A percentile compares a stretch with the other conserved stretches of the same genome.
Evolutionary conservation across 2,113 vertebrate genomes (phyloP).

Genomic region (Excalfactoria chinensis): DNA sequence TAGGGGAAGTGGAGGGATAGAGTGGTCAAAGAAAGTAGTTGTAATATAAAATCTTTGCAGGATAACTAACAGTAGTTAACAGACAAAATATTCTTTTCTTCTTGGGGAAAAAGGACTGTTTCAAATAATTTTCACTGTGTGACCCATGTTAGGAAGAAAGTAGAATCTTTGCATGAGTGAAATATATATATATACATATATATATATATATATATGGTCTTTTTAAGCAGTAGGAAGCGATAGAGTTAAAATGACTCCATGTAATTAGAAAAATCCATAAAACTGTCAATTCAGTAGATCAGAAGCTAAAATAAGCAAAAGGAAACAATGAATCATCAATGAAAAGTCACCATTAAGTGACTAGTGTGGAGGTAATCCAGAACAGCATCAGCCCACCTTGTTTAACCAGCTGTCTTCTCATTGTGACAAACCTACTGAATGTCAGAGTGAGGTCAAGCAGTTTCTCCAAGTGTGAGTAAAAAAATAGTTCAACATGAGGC

Average conservation of each 20-base stretch:
- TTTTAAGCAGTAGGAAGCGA: not conserved
- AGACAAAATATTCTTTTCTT: not conserved
- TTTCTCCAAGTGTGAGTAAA: not conserved
- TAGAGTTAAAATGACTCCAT: not conserved
- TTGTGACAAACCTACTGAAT: not conserved
- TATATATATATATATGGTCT: too few species aligned
- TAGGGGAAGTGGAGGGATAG: not conserved
- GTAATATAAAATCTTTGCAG: not conserved
- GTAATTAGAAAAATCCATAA: not conserved
- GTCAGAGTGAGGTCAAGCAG: not conserved
- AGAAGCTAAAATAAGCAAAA: slow-evolving; percentile 17
- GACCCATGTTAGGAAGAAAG: not conserved
- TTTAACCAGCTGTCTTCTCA: not conserved
- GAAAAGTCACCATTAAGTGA: not conserved
- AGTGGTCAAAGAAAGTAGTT: not conserved
- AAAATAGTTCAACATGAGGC: not conserved
- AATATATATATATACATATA: too few species aligned
- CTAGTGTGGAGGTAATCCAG: not conserved
- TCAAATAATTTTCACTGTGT: not conserved
- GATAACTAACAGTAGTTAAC: not conserved
- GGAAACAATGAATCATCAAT: not conserved
- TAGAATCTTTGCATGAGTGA: not conserved
- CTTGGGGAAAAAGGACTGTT: not conserved
- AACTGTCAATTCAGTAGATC: not conserved
- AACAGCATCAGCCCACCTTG: not conserved